Evolutionary conservation across 2,888 invertebrate genomes (phyloP), one percentile per base, ranked within the genome.

Genomic region (Lasiommata megera): DNA sequence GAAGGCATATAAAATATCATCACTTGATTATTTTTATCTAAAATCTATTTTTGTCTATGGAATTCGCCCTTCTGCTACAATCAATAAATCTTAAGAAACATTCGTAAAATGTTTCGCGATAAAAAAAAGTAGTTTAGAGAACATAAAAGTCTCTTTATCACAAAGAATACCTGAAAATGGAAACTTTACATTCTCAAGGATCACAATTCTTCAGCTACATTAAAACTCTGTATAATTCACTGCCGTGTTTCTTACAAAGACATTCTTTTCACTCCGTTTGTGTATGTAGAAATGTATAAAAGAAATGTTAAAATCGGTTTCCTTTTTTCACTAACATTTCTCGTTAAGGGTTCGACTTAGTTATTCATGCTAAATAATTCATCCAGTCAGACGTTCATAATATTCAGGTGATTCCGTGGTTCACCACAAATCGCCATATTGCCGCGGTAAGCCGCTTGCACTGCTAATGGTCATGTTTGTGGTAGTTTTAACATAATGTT

Each of bases 281-380:
- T 36, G 44, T 50, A 50, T 51, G 51, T 56, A 23, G 31, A 12
- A 41, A 52, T 29, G 38, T 23, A 23, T 40, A 50, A 17, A 3
- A 46, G 16, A 29, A 54, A 54, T 60, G 46, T 31, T 40, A 58
- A 51, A 58, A 60, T 54, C 54, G 58, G 56, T 54, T 62, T 34
- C 16, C 40, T 40, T n/a, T 40, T n/a, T n/a, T 18, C 18, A 5
- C 7, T 17, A 36, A 36, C n/a, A 31, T 31, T 43, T n/a, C n/a
- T 23, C 23, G 23, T 43, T 43, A 41, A 41, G 41, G 12, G 18
- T 18, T n/a, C 34, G 3, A 34, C 11, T 34, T 11, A 3, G 11
- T 11, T 34, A 34, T 34, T 34, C 34, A 34, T 31, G 31, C 9
- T 31, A 31, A 31, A 9, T 31, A 6, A 41, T 17, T 41, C n/a